Percentiles rank a stretch among this genome's conserved stretches.
These are phyloP conservation scores for Diaperis boleti DNA, from an alignment of 2,888 invertebrate species.

Conservation along the genomic window DNA sequence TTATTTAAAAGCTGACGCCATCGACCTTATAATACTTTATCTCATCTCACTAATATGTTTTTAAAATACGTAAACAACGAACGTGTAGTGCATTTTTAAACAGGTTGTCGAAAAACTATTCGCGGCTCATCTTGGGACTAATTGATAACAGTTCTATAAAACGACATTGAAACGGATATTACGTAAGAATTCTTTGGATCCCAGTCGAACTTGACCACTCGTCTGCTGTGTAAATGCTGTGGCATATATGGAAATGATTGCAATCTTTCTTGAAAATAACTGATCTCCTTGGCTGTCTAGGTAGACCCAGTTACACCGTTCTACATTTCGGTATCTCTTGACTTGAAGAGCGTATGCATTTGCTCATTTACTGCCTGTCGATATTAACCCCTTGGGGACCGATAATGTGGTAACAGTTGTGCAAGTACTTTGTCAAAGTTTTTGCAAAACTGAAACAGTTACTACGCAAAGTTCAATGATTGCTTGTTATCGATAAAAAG, in stretches of 20 bases:
- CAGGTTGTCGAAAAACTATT: not conserved
- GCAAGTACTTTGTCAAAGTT: no score
- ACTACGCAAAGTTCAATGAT: no score
- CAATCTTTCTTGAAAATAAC: constrained; percentile 42
- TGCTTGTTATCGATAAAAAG: no score
- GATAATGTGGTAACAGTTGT: no score
- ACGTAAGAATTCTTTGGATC: constrained; percentile 45
- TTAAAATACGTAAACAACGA: not conserved
- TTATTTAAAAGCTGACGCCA: constrained; percentile 44
- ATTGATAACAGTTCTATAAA: constrained; percentile 9
- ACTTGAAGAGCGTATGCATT: no score
- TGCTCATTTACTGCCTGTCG: no score
- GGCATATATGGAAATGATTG: constrained; percentile 46
- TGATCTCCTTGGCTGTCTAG: constrained; percentile 45
- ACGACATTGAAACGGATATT: constrained; percentile 33
- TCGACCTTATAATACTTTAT: constrained; percentile 51
- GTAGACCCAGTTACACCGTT: constrained; percentile 47
- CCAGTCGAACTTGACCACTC: constrained; percentile 26
- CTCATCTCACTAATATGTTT: constrained; percentile 29
- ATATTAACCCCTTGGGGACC: no score
- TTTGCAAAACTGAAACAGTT: no score
- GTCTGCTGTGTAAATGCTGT: constrained; percentile 42
- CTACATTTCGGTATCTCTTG: no score
- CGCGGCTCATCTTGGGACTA: constrained; percentile 5
- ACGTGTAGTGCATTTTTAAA: constrained; percentile 6